phyloP scores from a whole-genome alignment of 1,140 invertebrate genomes.

The Trichogramma pretiosum region DNA sequence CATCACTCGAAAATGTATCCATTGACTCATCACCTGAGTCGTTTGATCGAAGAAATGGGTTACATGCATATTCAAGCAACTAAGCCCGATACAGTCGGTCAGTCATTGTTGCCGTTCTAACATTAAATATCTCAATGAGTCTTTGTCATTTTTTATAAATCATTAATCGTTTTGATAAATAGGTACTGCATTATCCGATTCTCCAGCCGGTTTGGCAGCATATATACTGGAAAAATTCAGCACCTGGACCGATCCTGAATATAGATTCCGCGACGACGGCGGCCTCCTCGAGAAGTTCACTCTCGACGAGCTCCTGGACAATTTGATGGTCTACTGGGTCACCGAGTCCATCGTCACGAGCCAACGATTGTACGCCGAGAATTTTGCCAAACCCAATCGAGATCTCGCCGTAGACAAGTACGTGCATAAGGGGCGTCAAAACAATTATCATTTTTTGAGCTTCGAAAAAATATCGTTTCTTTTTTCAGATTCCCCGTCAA shows the following conservation, averaged over 20 bases:
- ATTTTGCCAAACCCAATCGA: slow-evolving; percentile 37
- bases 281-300: slow-evolving; percentile 57
- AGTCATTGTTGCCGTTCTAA: too few species aligned
- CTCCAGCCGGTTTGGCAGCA: slow-evolving; percentile 66
- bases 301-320: slow-evolving; percentile 73
- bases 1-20: slow-evolving; percentile 55
- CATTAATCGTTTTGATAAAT: background rate
- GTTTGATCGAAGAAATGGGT: slow-evolving; percentile 60
- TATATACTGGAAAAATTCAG: slow-evolving; percentile 85
- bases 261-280: slow-evolving; percentile 55
- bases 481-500: slow-evolving; percentile 50
- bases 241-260: slow-evolving; percentile 59
- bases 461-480: too few species aligned
- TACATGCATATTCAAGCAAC: slow-evolving; percentile 80
- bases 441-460: too few species aligned
- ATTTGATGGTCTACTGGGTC: slow-evolving; percentile 83
- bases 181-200: slow-evolving; percentile 55
- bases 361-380: slow-evolving; percentile 66
- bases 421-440: too few species aligned
- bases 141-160: too few species aligned
- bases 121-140: too few species aligned
- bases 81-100: slow-evolving; percentile 85
- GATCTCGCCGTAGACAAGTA: slow-evolving; percentile 45
- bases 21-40: slow-evolving; percentile 39
- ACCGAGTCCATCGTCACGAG: slow-evolving; percentile 69